These are phyloP conservation scores for Epizoanthus rinbou DNA, from an alignment of 92 coral and sea anemone species.

Conservation along the genomic window DNA sequence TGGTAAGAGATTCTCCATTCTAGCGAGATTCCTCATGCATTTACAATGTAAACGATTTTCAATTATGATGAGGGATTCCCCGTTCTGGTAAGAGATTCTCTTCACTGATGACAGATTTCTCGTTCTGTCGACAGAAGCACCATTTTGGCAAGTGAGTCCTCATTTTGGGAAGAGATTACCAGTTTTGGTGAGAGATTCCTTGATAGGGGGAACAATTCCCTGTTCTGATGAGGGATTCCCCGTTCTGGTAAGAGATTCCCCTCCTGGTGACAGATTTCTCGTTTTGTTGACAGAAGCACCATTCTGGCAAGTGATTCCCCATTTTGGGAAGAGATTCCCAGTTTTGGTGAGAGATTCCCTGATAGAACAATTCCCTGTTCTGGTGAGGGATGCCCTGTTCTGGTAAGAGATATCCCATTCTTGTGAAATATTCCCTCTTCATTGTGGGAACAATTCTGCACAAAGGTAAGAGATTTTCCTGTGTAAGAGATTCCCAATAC, in stretches of 20 bases:
- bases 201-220: not conserved
- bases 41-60: too few relatives aligned
- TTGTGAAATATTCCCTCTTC: too few relatives aligned
- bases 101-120: not conserved
- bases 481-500: too few relatives aligned
- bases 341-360: too few relatives aligned
- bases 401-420: too few relatives aligned
- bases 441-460: too few relatives aligned
- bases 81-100: not conserved
- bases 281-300: not conserved
- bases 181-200: not conserved
- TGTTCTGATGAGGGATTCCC: not conserved
- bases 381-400: not conserved
- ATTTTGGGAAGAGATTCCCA: too few relatives aligned
- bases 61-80: not conserved
- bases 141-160: not conserved
- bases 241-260: not conserved
- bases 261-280: not conserved
- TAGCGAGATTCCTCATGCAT: too few relatives aligned
- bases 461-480: too few relatives aligned
- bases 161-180: too few relatives aligned
- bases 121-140: not conserved
- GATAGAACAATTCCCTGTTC: not conserved
- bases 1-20: not conserved
- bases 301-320: not conserved